Evolutionary conservation across 2,113 vertebrate species (phyloP).

Genomic region (Tyto alba): DNA sequence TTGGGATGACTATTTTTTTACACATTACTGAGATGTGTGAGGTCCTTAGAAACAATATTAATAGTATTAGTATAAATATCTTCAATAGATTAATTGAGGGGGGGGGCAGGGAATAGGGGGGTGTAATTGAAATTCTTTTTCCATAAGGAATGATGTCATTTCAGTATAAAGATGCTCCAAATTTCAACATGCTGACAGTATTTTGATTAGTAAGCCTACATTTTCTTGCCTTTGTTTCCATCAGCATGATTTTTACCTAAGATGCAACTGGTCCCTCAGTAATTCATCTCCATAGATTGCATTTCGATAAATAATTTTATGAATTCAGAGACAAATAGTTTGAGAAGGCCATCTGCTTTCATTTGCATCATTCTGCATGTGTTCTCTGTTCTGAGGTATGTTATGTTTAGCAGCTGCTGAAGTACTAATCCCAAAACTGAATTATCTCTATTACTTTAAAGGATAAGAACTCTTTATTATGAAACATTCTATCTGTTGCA

Average conservation of each 20-base stretch:
- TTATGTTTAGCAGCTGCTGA: conserved; percentile 1
- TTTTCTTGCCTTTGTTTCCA: background rate
- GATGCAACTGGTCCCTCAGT: background rate
- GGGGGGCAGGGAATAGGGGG: no score
- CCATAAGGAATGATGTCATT: background rate
- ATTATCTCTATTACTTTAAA: background rate
- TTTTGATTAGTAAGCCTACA: background rate
- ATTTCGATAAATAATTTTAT: conserved; percentile 4
- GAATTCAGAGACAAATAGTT: background rate
- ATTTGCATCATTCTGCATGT: background rate
- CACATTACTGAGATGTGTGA: background rate
- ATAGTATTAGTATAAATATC: background rate
- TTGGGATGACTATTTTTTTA: background rate
- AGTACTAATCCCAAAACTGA: background rate
- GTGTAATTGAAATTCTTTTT: background rate
- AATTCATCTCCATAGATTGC: background rate
- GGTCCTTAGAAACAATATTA: background rate
- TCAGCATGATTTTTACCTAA: background rate
- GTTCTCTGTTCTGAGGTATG: background rate
- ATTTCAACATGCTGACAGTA: background rate
- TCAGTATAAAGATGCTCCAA: background rate
- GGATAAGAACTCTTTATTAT: background rate
- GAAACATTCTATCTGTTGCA: background rate
- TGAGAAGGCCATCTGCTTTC: background rate
- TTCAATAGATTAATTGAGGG: background rate